Percentiles rank a stretch among this genome's conserved stretches.
Conservation (phyloP, 2,113 vertebrate genomes). For the Myanophis thanlyinensis region DNA sequence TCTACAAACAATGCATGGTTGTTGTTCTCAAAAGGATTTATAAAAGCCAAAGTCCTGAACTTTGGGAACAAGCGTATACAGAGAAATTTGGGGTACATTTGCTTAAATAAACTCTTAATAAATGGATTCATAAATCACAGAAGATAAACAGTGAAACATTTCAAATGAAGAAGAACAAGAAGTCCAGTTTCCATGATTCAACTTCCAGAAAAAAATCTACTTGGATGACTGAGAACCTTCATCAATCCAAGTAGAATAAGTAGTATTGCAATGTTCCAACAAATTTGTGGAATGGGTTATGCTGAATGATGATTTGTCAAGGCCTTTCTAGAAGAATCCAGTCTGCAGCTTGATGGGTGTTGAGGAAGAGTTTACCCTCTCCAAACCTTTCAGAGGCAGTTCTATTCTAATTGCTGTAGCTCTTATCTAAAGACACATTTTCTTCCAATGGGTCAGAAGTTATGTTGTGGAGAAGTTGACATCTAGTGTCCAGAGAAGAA, state of each 20-base stretch:
- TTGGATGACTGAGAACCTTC: neutral
- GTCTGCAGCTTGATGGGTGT: neutral
- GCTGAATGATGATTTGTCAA: neutral
- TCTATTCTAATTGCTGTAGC: neutral
- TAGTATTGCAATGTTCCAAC: neutral
- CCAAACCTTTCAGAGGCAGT: neutral
- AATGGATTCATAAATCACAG: neutral
- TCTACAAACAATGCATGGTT: neutral
- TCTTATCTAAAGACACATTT: neutral
- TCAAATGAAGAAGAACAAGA: neutral
- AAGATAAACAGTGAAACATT: neutral
- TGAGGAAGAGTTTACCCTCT: neutral
- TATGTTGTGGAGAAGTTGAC: constrained; percentile 59
- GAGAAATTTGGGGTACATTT: neutral
- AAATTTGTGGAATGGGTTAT: neutral
- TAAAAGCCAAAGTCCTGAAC: neutral
- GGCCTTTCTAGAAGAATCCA: neutral
- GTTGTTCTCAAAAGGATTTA: neutral
- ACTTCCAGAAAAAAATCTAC: neutral
- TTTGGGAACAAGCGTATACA: neutral
- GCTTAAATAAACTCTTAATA: neutral
- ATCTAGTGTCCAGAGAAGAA: constrained; percentile 69
- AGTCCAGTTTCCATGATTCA: neutral
- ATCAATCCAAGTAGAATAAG: neutral
- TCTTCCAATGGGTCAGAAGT: neutral